Base-by-base conservation (phyloP, 2,113 vertebrate genomes). In the Petrocephalus zakoni region DNA sequence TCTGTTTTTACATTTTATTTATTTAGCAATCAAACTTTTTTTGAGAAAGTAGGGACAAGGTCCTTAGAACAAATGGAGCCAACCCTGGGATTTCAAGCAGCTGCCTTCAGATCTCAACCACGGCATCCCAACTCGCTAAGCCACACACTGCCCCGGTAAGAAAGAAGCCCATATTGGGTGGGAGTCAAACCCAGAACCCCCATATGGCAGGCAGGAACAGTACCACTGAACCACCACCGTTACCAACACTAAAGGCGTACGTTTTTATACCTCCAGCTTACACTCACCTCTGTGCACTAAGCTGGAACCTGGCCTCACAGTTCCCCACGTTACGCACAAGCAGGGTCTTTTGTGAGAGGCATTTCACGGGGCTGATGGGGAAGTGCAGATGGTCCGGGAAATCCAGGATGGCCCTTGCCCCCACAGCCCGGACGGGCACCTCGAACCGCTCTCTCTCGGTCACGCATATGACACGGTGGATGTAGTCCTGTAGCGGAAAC, bases 301-400 rank as follows among this genome's bases (percentile, higher is more conserved):
- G 90, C 52, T 86, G 90, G 93, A 97, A 97, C n/a, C 49, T 89
- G 34, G 97, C 96, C 13, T 94, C 92, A 53, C 90, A 87, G 58
- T 96, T 96, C 51, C 97, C 96, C 0, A 95, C 55, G 89, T 98
- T 99, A 86, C 88, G 92, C 49, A 97, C 94, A 29, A 97, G 93
- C 19, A 98, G 93, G 21, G 95, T 95, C 90, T 90, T 96, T 92
- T 97, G 93, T 17, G 94, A 95, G 89, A 90, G 93, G 89, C 92
- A 92, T 90, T 98, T 98, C 56, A 98, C 97, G 0, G 96, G 94
- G 64, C 96, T 97, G 4, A 85, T 0, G 0, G 95, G 94, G 88
- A 98, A 97, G 91, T 94, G 90, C 89, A 99, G 42, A n/a, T 95
- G 89, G 21, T 97, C 96, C 0, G 95, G 96, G 90, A 99, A 96